phyloP scores from a whole-genome alignment of 2,888 invertebrate genomes.

The Sinopyrophorus schimmeli region DNA sequence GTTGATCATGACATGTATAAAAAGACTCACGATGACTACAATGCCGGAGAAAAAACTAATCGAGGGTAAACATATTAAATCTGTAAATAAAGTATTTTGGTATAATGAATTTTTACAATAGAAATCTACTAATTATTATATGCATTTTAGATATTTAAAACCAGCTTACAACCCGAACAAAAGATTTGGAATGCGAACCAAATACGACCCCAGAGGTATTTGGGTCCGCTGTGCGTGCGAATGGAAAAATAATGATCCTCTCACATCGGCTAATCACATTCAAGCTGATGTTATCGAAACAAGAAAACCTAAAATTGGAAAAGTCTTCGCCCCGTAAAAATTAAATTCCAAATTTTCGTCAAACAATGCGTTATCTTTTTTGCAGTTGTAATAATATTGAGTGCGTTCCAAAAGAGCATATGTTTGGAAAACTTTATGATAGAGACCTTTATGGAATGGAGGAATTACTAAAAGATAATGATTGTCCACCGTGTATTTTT shows the following conservation, averaged over 20 bases:
- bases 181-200: conserved; percentile 56
- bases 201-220: conserved; percentile 57
- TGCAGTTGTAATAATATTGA: conserved; percentile 56
- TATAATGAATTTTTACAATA: not conserved
- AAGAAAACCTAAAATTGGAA: conserved; percentile 53
- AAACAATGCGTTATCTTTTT: conserved; percentile 12
- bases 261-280: conserved; percentile 51
- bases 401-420: conserved; percentile 56
- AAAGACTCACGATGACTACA: conserved; percentile 57
- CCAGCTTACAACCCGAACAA: conserved; percentile 55
- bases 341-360: conserved; percentile 4
- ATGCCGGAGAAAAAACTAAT: conserved; percentile 53
- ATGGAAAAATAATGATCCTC: conserved; percentile 52
- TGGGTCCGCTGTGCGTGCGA: conserved; percentile 55
- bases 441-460: conserved; percentile 55
- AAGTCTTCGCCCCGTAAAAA: conserved; percentile 56
- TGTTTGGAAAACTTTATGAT: conserved; percentile 55
- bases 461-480: conserved; percentile 52
- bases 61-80: conserved; percentile 45
- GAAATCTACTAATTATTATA: conserved; percentile 1
- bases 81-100: conserved; percentile 1
- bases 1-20: conserved; percentile 55
- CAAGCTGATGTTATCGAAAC: conserved; percentile 54
- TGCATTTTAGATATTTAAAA: conserved; percentile 41
- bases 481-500: conserved; percentile 43